Evolutionary conservation across 1,140 invertebrate species (phyloP).

Genomic region (Procambarus virginalis): DNA sequence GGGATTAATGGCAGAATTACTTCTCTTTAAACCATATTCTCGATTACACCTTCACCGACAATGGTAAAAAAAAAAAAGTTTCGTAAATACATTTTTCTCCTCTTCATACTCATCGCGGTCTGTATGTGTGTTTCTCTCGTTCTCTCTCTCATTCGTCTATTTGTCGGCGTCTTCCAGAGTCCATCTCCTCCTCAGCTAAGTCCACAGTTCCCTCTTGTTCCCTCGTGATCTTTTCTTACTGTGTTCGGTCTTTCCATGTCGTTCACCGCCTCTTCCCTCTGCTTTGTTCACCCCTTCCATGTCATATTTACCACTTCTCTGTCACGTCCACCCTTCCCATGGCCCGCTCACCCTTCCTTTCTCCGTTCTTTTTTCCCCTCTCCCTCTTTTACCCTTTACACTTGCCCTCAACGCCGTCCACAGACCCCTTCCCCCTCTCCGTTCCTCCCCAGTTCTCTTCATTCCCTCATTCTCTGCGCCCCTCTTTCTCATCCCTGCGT

Average conservation of each 20-base stretch:
- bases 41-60: no score
- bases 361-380: constrained; percentile 20
- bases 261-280: not conserved
- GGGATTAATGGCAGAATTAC: no score
- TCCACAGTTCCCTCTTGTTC: not conserved
- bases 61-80: no score
- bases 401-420: not conserved
- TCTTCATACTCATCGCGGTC: not conserved
- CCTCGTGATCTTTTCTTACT: not conserved
- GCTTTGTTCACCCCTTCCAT: constrained; percentile 15
- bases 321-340: constrained; percentile 17
- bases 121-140: not conserved
- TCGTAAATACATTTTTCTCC: no score
- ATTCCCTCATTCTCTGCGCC: constrained; percentile 6
- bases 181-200: not conserved
- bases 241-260: not conserved
- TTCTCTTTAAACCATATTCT: no score
- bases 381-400: constrained; percentile 9
- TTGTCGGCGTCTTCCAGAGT: not conserved
- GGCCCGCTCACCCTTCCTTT: constrained; percentile 7
- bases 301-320: constrained; percentile 39
- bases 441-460: constrained; percentile 10
- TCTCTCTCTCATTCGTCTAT: not conserved
- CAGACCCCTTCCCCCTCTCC: not conserved
- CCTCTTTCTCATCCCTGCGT: constrained; percentile 14